Percentiles rank a stretch among this genome's conserved stretches.
phyloP scores from a whole-genome alignment of 2,888 invertebrate genomes.

The Malthinus flaveolus region DNA sequence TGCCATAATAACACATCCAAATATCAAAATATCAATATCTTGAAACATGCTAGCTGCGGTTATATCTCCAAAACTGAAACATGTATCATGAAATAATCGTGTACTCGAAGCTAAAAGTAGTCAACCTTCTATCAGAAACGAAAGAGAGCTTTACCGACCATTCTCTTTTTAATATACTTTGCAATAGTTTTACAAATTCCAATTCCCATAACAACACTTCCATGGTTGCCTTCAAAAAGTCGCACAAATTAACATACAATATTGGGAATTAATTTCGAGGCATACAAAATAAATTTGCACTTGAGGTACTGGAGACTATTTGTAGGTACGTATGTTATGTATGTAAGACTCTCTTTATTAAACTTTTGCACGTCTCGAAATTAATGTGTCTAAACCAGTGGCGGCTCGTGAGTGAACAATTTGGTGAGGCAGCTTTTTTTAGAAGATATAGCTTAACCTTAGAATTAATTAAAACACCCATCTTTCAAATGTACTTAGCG shows the following conservation, averaged over 20 bases:
- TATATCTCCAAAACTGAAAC: constrained; percentile 71
- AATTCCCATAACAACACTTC: constrained; percentile 65
- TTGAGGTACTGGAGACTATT: too few relatives aligned
- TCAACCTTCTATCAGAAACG: constrained; percentile 63
- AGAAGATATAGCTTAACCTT: too few relatives aligned
- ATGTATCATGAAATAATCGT: not conserved
- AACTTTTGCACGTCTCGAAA: too few relatives aligned
- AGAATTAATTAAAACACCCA: too few relatives aligned
- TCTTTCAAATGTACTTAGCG: too few relatives aligned
- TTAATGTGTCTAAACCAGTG: too few relatives aligned
- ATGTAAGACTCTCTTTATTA: too few relatives aligned
- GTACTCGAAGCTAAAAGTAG: not conserved
- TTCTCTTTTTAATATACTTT: constrained; percentile 45
- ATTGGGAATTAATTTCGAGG: not conserved
- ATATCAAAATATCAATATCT: constrained; percentile 69
- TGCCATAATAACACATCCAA: constrained; percentile 73
- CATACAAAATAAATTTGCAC: not conserved
- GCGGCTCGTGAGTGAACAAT: too few relatives aligned
- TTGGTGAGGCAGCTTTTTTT: too few relatives aligned
- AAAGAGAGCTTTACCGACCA: constrained; percentile 32
- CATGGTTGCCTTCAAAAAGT: constrained; percentile 54
- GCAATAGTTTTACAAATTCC: constrained; percentile 58
- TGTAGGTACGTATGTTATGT: too few relatives aligned
- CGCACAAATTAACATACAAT: not conserved
- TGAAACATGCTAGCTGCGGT: constrained; percentile 71